Evolutionary conservation across 2,888 invertebrate genomes (phyloP).

Genomic region (Oscheius sp.): DNA sequence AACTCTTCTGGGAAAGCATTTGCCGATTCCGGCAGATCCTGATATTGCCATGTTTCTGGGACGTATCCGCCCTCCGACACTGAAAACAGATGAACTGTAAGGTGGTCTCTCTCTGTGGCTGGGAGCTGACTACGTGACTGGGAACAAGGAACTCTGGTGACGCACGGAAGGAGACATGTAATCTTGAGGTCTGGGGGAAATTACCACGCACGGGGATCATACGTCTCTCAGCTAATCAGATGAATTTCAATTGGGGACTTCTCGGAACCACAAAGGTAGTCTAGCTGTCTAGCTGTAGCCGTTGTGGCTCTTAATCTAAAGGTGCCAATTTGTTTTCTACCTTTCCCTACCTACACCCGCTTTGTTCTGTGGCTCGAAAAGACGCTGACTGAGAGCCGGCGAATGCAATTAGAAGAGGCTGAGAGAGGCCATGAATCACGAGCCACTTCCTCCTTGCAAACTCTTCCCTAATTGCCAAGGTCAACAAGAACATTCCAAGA

Average conservation of each 20-base stretch:
- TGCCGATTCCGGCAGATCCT: conserved; percentile 12
- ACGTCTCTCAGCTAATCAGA: background rate
- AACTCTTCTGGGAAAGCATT: conserved; percentile 10
- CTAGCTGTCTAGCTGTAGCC: too few species aligned
- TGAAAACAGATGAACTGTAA: conserved; percentile 9
- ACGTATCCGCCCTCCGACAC: conserved; percentile 38
- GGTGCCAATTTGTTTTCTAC: too few species aligned
- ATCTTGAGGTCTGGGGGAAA: too few species aligned
- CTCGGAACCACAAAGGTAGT: too few species aligned
- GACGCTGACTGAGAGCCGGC: background rate
- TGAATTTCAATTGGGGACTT: too few species aligned
- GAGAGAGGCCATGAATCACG: conserved; percentile 6
- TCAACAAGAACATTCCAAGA: conserved; percentile 6
- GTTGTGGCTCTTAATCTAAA: too few species aligned
- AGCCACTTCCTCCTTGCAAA: conserved; percentile 5
- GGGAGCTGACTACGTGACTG: too few species aligned
- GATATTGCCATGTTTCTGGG: conserved; percentile 33
- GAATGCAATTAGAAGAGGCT: conserved; percentile 17
- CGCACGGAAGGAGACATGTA: too few species aligned
- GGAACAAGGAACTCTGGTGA: conserved; percentile 1
- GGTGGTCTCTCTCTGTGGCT: too few species aligned
- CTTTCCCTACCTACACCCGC: background rate
- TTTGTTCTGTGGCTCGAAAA: background rate
- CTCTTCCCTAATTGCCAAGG: background rate
- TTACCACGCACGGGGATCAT: too few species aligned